A percentile compares a stretch with the other conserved stretches of the same genome.
Evolutionary conservation across 2,113 vertebrate genomes (phyloP).

Genomic region (Benitochromis conjunctus): DNA sequence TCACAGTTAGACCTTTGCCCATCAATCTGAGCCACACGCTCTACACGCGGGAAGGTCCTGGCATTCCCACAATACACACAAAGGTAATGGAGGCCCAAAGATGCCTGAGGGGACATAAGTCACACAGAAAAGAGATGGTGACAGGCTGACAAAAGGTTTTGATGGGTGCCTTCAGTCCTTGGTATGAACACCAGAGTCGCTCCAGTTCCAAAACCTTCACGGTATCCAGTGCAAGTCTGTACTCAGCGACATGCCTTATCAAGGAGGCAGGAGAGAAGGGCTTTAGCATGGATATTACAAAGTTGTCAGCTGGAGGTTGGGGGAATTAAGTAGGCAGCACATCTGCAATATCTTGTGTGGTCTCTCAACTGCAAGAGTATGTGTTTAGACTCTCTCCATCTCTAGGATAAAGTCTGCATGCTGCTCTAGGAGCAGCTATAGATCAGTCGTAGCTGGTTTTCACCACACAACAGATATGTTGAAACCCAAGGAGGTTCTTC

Average conservation of each 20-base stretch:
- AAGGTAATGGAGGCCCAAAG: conserved; percentile 55
- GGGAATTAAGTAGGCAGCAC: conserved; percentile 44
- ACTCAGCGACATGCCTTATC: not conserved
- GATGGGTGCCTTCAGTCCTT: conserved; percentile 12
- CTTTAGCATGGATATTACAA: conserved; percentile 46
- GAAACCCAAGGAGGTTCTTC: not conserved
- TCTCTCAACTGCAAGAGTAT: conserved; percentile 15
- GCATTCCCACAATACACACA: conserved; percentile 46
- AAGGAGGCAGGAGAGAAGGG: not conserved
- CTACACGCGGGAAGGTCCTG: conserved; percentile 40
- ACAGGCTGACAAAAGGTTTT: conserved; percentile 50
- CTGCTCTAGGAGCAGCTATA: not conserved
- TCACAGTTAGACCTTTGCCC: conserved; percentile 42
- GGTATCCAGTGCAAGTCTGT: conserved; percentile 3
- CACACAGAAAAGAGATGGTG: conserved; percentile 41
- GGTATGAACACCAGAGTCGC: conserved; percentile 2
- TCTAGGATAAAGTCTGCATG: not conserved
- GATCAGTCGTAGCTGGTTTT: conserved; percentile 6
- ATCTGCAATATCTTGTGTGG: conserved; percentile 36
- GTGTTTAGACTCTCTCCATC: not conserved
- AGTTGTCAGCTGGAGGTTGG: conserved; percentile 48
- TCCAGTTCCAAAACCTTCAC: conserved; percentile 14
- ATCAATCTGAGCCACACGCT: conserved; percentile 53
- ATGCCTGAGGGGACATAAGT: conserved; percentile 50
- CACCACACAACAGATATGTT: not conserved